Conservation (phyloP, 2,888 invertebrate species). For the Pteria penguin region DNA sequence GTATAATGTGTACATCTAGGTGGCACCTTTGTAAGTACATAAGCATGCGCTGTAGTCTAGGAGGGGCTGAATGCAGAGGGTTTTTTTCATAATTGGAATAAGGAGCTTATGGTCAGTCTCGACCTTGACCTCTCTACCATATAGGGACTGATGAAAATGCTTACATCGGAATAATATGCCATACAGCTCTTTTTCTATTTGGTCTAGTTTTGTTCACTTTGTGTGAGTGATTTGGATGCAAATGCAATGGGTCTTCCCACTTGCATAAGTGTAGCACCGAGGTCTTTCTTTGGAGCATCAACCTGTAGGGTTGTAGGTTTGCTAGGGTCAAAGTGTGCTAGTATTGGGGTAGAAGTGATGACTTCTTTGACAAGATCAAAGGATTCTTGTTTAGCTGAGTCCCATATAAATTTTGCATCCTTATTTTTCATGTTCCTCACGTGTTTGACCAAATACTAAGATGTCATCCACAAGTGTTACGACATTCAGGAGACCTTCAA, state of each 20-base stretch:
- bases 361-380: too few relatives aligned
- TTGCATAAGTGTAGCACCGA: constrained; percentile 58
- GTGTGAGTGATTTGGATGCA: constrained; percentile 58
- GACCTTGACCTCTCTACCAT: constrained; percentile 48
- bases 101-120: constrained; percentile 62
- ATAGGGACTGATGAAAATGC: constrained; percentile 55
- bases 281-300: constrained; percentile 52
- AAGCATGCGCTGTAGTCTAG: too few relatives aligned
- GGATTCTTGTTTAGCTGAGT: too few relatives aligned
- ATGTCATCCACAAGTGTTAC: too few relatives aligned
- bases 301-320: constrained; percentile 45
- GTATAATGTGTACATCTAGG: too few relatives aligned
- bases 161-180: constrained; percentile 54
- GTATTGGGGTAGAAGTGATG: too few relatives aligned
- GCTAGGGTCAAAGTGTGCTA: constrained; percentile 46
- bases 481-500: too few relatives aligned
- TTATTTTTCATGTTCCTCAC: constrained; percentile 31
- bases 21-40: too few relatives aligned
- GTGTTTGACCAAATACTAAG: too few relatives aligned
- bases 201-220: constrained; percentile 55
- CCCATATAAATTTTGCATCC: constrained; percentile 41
- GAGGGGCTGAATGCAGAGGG: constrained; percentile 32
- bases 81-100: constrained; percentile 33
- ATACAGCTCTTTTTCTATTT: constrained; percentile 56
- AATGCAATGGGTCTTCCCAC: constrained; percentile 54